Evolutionary conservation across 2,113 vertebrate genomes (phyloP).

Genomic region (Coturnix japonica): DNA sequence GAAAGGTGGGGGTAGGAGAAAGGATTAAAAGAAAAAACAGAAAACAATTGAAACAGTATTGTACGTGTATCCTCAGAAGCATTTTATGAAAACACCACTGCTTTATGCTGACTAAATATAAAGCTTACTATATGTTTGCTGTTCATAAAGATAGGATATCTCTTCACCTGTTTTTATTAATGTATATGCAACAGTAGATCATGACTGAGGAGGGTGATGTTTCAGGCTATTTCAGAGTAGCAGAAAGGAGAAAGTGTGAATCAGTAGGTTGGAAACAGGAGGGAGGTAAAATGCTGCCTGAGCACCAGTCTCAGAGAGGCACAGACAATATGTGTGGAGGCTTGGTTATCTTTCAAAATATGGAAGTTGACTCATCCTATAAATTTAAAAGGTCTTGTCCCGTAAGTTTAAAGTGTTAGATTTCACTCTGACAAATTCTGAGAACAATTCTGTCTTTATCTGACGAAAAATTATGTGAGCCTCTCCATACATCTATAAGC

Average conservation of each 20-base stretch:
- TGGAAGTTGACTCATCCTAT: accelerated
- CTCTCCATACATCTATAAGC: background rate
- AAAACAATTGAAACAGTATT: background rate
- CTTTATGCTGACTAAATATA: background rate
- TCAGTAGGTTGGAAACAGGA: background rate
- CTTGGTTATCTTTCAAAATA: background rate
- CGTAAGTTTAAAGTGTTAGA: background rate
- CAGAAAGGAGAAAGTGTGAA: background rate
- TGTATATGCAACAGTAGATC: background rate
- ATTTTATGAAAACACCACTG: background rate
- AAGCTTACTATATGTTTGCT: background rate
- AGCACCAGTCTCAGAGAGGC: background rate
- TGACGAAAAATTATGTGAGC: background rate
- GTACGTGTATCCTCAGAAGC: background rate
- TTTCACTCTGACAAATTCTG: background rate
- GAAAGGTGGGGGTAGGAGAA: background rate
- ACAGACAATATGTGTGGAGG: accelerated
- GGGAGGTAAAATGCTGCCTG: background rate
- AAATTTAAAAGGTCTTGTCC: background rate
- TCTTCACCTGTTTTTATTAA: background rate
- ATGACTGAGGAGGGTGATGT: background rate
- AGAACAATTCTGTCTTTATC: background rate
- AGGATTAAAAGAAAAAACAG: background rate
- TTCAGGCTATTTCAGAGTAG: background rate
- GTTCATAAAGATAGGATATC: background rate